These are phyloP conservation scores for Pogonomyrmex barbatus DNA, from an alignment of 1,140 invertebrate genomes.

Conservation along the genomic window DNA sequence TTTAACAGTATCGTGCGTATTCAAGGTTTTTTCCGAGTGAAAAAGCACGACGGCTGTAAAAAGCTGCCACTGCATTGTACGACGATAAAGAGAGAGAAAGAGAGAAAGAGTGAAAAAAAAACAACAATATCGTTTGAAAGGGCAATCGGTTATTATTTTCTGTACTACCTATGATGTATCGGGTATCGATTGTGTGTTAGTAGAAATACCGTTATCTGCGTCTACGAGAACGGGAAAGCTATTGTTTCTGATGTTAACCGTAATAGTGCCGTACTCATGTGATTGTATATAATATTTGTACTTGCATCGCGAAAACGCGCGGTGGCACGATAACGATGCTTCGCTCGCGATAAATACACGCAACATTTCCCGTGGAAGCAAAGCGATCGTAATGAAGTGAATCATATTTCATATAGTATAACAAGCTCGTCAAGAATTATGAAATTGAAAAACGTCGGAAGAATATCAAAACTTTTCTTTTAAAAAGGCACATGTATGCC, in stretches of 20 bases:
- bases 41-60: conserved; percentile 42
- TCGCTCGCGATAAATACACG: conserved; percentile 7
- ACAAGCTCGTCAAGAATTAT: neutral
- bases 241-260: conserved; percentile 51
- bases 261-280: conserved; percentile 30
- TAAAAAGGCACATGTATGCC: too few species aligned
- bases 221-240: conserved; percentile 31
- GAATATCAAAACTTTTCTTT: neutral
- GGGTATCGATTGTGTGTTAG: conserved; percentile 56
- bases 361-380: neutral
- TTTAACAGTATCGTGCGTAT: conserved; percentile 54
- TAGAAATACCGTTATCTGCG: conserved; percentile 51
- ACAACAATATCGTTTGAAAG: conserved; percentile 47
- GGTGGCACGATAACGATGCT: conserved; percentile 9
- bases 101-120: neutral
- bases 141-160: conserved; percentile 61
- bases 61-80: conserved; percentile 33
- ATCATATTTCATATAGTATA: conserved; percentile 12
- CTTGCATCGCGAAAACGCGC: neutral
- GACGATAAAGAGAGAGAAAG: neutral
- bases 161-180: conserved; percentile 49
- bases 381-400: conserved; percentile 11
- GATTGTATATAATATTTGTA: conserved; percentile 45
- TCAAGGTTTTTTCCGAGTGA: conserved; percentile 46
- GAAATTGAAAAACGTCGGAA: conserved; percentile 4